Percentiles rank a stretch among this genome's conserved stretches.
phyloP scores from a whole-genome alignment of 2,888 invertebrate species.

The Callinectes sapidus region DNA sequence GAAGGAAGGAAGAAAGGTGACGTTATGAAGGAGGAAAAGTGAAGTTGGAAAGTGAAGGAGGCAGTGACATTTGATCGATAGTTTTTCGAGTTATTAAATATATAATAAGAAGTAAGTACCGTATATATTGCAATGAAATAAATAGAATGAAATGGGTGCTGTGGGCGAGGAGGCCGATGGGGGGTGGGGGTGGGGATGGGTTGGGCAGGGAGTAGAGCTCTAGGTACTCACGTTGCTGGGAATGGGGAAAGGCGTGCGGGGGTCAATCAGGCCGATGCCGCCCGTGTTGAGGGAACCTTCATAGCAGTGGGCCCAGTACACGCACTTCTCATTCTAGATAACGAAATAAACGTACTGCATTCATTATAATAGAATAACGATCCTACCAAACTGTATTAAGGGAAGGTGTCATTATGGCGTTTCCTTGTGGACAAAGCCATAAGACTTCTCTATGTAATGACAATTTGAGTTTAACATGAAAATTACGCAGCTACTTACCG shows the following conservation, averaged over 20 bases:
- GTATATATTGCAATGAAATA: background rate
- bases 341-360: background rate
- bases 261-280: slow-evolving; percentile 45
- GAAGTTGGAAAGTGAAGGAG: background rate
- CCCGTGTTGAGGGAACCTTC: slow-evolving; percentile 45
- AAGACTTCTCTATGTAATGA: background rate
- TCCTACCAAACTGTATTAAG: background rate
- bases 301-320: slow-evolving; percentile 31
- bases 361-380: background rate
- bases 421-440: background rate
- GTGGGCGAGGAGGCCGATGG: background rate
- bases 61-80: background rate
- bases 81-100: background rate
- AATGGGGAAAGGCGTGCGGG: slow-evolving; percentile 28
- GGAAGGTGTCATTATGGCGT: background rate
- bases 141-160: background rate
- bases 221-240: slow-evolving; percentile 14
- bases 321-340: slow-evolving; percentile 38
- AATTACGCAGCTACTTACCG: background rate
- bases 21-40: background rate
- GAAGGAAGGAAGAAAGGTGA: no score
- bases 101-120: background rate
- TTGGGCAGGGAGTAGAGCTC: background rate
- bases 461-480: background rate
- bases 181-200: no score